Base-by-base conservation (phyloP, 2,888 invertebrate species). In the Apotomis betuletana region DNA sequence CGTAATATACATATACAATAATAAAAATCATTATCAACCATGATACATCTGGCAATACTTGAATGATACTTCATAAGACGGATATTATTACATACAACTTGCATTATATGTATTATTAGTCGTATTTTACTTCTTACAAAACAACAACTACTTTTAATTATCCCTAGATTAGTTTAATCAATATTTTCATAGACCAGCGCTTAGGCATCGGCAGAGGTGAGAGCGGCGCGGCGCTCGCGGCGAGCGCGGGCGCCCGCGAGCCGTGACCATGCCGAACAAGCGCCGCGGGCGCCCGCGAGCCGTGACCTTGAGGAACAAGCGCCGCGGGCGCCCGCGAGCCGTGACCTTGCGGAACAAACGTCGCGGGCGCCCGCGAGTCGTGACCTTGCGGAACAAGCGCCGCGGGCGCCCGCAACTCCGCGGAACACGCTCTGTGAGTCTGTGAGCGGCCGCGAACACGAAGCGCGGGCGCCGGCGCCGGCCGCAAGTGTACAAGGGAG, bases 61-160 rank as follows among this genome's bases (percentile, higher is more conserved):
- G 81, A 86, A 83, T 87, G 86, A 86, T 87, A 88, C 81, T 90
- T 92, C 92, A 92, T 91, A 92, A 92, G 92, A 92, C 91, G 92
- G 93, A 92, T 91, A 88, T 81, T 74, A 75, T 74, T 88, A 87
- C 91, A 92, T 89, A 91, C 89, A 92, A 91, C 80, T 86, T 82
- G 87, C 87, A 89, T 91, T 90, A 91, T 89, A 92, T 91, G 90
- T 82, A 86, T 87, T 86, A 87, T 87, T 86, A 87, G 82, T 88
- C 87, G 89, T 88, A 90, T 85, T 86, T 90, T 87, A 88, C 85
- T 88, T 88, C 91, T 91, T 92, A 93, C 85, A 92, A 92, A 92
- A 92, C 92, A 91, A 91, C 92, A 89, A 90, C 92, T 93, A 92
- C 92, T 81, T 83, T 89, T 87, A 88, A 81, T 90, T 89, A 88